Base-by-base conservation (phyloP, 2,113 vertebrate genomes). In the Acanthochromis polyacanthus region DNA sequence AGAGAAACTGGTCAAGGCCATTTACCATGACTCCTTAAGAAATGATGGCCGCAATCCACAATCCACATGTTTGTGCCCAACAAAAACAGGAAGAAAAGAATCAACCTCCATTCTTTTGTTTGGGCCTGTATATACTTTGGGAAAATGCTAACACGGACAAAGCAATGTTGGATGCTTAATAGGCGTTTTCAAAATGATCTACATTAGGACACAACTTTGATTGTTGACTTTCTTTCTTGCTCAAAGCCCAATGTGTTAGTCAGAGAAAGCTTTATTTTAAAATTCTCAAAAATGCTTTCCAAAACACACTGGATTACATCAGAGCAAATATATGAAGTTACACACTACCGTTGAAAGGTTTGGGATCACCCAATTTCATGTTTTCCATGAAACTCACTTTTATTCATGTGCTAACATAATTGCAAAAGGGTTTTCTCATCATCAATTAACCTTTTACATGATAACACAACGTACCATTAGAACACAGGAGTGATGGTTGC, bases 21-120 rank as follows among this genome's bases (percentile, higher is more conserved):
- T 25, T 48, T 15, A 52, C 16, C 23, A 3, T 2, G 2, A 36
- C 40, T 65, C n/a, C 9, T 10, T 28, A 50, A 8, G 0, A 16
- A 10, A 64, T 30, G 10, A 59, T 55, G 22, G 12, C 7, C 45
- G 16, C 5, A 52, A 61, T 22, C 4, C n/a, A 56, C 10, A 22
- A 36, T 17, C n/a, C n/a, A n/a, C 46, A 22, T 20, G 19, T 43
- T 22, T 61, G n/a, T 15, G 36, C 36, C 59, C 15, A 38, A 20
- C 36, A 61, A 60, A 60, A 72, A 62, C 20, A 43, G 32, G 11
- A 43, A 43, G n/a, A n/a, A 62, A n/a, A 25, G 22, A 61, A 5
- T 58, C 15, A 48, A 46, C 25, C 63, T 23, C 15, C 17, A 10
- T 48, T 15, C 3, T 69, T 0, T 30, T 53, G 15, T 40, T 57